These are phyloP conservation scores for Eupleurogrammus muticus DNA, from an alignment of 2,797 vertebrate species.

Conservation along the genomic window DNA sequence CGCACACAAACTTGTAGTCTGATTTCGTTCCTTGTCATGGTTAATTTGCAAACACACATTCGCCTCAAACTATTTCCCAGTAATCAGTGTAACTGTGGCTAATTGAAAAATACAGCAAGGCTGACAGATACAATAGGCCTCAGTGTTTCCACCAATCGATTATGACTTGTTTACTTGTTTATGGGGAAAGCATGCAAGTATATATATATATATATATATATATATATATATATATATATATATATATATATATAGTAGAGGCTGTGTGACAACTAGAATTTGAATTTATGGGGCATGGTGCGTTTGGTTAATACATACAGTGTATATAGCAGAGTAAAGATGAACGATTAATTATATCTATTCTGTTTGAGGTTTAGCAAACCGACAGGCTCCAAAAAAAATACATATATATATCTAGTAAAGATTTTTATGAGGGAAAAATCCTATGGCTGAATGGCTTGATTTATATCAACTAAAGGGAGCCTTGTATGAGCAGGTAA, in stretches of 20 bases:
- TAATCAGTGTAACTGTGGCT: constrained; percentile 50
- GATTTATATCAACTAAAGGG: constrained; percentile 36
- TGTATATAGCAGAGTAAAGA: background rate
- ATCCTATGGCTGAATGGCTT: constrained; percentile 36
- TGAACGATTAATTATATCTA: constrained; percentile 32
- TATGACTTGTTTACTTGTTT: constrained; percentile 12
- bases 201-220: too few species aligned
- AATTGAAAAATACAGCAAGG: constrained; percentile 29
- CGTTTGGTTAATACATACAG: background rate
- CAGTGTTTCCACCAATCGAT: constrained; percentile 28
- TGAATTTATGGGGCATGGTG: constrained; percentile 21
- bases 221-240: too few species aligned
- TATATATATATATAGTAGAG: too few species aligned
- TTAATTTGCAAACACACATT: constrained; percentile 35
- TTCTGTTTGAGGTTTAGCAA: constrained; percentile 8
- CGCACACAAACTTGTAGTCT: constrained; percentile 12
- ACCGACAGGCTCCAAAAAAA: too few species aligned
- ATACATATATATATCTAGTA: background rate
- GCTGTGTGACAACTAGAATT: constrained; percentile 8
- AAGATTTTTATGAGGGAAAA: constrained; percentile 4
- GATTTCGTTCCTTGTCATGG: constrained; percentile 28
- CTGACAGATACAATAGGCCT: constrained; percentile 15
- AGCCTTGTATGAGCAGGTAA: constrained; percentile 41
- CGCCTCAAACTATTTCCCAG: constrained; percentile 26
- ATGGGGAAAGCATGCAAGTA: background rate